phyloP scores from a whole-genome alignment of 2,113 vertebrate species.

The Ifrita kowaldi region DNA sequence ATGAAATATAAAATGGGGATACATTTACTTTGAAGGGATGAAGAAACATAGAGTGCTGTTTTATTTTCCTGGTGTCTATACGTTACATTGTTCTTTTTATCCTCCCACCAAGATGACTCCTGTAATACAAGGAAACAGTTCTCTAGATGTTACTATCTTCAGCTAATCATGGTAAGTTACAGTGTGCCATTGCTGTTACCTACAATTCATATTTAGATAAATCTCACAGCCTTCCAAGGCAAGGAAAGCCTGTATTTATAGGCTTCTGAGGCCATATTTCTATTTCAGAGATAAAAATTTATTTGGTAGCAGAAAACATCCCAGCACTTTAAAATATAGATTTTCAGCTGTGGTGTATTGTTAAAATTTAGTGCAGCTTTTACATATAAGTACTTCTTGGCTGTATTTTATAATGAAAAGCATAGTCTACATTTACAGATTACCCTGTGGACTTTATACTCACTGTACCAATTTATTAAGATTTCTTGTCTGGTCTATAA shows the following conservation, averaged over 20 bases:
- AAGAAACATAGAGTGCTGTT: background rate
- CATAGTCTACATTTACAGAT: constrained; percentile 48
- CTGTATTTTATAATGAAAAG: constrained; percentile 59
- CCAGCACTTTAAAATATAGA: constrained; percentile 45
- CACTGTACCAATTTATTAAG: constrained; percentile 21
- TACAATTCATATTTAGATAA: constrained; percentile 14
- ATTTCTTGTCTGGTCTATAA: constrained; percentile 14
- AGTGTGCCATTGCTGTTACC: background rate
- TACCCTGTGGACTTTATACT: constrained; percentile 21
- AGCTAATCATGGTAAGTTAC: constrained; percentile 26
- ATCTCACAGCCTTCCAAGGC: background rate
- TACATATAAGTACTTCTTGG: constrained; percentile 26
- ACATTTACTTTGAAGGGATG: background rate
- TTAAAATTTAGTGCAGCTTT: constrained; percentile 65
- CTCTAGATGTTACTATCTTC: background rate
- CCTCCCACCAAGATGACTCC: background rate
- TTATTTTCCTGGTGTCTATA: background rate
- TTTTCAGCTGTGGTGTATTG: background rate
- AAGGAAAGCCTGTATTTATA: constrained; percentile 17
- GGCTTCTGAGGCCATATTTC: constrained; percentile 22
- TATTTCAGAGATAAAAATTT: constrained; percentile 43
- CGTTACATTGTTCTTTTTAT: background rate
- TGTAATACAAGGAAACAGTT: background rate
- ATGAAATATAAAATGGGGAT: background rate
- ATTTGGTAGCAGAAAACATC: constrained; percentile 18